Base-by-base conservation (phyloP, 2,797 vertebrate genomes). In the Gymnodraco acuticeps region DNA sequence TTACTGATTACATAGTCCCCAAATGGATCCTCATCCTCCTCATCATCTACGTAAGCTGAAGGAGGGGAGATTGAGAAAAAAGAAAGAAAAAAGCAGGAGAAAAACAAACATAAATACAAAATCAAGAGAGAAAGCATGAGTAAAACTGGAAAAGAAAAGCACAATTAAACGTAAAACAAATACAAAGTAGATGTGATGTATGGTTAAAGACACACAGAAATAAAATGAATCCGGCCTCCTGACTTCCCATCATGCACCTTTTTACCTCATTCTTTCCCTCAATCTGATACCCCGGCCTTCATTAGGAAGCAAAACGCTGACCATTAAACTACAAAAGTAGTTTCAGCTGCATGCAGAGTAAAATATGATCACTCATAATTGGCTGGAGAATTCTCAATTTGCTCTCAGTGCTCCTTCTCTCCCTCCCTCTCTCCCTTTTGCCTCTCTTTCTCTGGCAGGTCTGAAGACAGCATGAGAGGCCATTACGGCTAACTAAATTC, bases 1-100 rank as follows among this genome's bases (percentile, higher is more conserved):
- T 95, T 95, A 95, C 94, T 94, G 90, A 94, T 93, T 70, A 94
- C 93, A 91, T 91, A 92, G 92, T 95, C 92, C 80, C 92, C 90
- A 82, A 93, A 95, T 33, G 93, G 93, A 84, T 95, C 93, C 64
- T 90, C 89, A 72, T 90, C 89, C 50, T 91, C 88, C 60, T 91
- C 92, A 65, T 94, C 92, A 67, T 94, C 92, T 43, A 94, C 87
- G 89, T 92, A 95, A 45, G 80, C 91, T 92, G 86, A 70, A 71
- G 70, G 53, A 68, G 78, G 55, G 64, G 68, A 60, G 70, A 75
- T 78, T 76, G 64, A 61, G 68, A 64, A 81, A 64, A 83, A 48
- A 67, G 56, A 56, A 64, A 77, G 75, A 70, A 51, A 43, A 38
- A 76, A 52, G 52, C 10, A 52, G 48, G 65, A 81, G 55, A 84